phyloP scores from a whole-genome alignment of 2,888 invertebrate species.

The Parascotia fuliginaria region DNA sequence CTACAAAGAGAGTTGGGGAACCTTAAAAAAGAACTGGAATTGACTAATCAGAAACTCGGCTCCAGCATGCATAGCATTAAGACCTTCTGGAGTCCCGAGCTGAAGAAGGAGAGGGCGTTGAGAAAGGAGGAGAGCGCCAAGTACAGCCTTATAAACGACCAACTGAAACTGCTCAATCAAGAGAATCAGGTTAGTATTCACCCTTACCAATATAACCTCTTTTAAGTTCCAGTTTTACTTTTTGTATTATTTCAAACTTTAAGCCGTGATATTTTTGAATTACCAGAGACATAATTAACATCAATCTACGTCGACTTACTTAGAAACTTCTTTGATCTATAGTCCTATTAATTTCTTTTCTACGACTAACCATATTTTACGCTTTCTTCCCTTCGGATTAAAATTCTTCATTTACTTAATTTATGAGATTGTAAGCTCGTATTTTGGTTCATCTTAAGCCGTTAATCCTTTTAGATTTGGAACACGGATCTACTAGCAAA shows the following conservation, averaged over 20 bases:
- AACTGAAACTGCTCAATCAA: slow-evolving; percentile 97
- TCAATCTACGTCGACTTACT: neutral
- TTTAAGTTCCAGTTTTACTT: neutral
- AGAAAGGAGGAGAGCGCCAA: slow-evolving; percentile 99
- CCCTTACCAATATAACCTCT: neutral
- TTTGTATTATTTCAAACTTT: too few relatives aligned
- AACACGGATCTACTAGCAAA: neutral
- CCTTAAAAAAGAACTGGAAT: slow-evolving; percentile 96
- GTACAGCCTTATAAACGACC: slow-evolving; percentile 98
- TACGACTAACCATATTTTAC: neutral
- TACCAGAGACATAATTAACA: neutral
- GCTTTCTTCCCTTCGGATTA: neutral
- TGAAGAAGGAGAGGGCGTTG: slow-evolving; percentile 98
- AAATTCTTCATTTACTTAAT: neutral
- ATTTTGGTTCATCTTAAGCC: neutral
- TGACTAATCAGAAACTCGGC: slow-evolving; percentile 98
- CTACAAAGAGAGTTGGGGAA: slow-evolving; percentile 95
- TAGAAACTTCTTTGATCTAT: neutral
- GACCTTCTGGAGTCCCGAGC: slow-evolving; percentile 99
- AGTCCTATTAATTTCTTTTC: neutral
- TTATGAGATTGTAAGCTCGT: neutral
- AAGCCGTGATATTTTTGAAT: too few relatives aligned
- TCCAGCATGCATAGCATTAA: slow-evolving; percentile 99
- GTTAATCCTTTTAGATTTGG: neutral
- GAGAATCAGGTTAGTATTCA: slow-evolving; percentile 95